Percentiles rank a stretch among this genome's conserved stretches.
These are phyloP conservation scores for Osmerus mordax DNA, from an alignment of 2,113 vertebrate genomes.

Conservation along the genomic window DNA sequence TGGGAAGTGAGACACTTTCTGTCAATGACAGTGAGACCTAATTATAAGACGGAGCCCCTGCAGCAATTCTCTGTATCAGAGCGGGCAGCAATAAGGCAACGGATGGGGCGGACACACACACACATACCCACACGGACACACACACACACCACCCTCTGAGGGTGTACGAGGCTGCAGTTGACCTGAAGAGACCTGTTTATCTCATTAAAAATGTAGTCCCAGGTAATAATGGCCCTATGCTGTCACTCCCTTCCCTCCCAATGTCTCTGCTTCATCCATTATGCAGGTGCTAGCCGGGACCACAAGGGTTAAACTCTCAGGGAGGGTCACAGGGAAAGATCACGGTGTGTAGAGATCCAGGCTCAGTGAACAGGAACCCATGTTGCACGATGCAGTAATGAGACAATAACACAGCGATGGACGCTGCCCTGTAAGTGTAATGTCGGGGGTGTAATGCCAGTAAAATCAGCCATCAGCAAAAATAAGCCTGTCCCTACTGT, in stretches of 20 bases:
- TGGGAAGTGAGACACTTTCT: slow-evolving; percentile 57
- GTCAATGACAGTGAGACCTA: slow-evolving; percentile 69
- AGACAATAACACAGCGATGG: slow-evolving; percentile 51
- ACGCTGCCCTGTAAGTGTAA: slow-evolving; percentile 38
- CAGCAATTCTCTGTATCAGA: slow-evolving; percentile 61
- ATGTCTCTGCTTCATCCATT: slow-evolving; percentile 69
- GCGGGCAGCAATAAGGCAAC: slow-evolving; percentile 58
- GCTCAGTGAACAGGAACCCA: slow-evolving; percentile 18
- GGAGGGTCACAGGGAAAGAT: slow-evolving; percentile 64
- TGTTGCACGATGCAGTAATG: slow-evolving; percentile 40
- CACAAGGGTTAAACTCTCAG: slow-evolving; percentile 56
- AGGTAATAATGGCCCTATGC: slow-evolving; percentile 65
- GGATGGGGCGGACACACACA: slow-evolving; percentile 40
- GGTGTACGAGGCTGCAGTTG: slow-evolving; percentile 51
- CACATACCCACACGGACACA: too few species aligned
- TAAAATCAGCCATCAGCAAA: slow-evolving; percentile 25
- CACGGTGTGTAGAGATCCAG: slow-evolving; percentile 9
- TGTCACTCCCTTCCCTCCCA: slow-evolving; percentile 27
- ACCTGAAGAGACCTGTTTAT: slow-evolving; percentile 74
- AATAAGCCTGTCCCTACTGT: slow-evolving; percentile 28
- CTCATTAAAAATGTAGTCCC: slow-evolving; percentile 76
- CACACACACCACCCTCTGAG: slow-evolving; percentile 36
- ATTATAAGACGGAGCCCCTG: slow-evolving; percentile 66
- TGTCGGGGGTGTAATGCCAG: slow-evolving; percentile 23
- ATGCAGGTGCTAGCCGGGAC: slow-evolving; percentile 64